These are phyloP conservation scores for Procambarus virginalis DNA, from an alignment of 1,140 invertebrate genomes.

Conservation along the genomic window DNA sequence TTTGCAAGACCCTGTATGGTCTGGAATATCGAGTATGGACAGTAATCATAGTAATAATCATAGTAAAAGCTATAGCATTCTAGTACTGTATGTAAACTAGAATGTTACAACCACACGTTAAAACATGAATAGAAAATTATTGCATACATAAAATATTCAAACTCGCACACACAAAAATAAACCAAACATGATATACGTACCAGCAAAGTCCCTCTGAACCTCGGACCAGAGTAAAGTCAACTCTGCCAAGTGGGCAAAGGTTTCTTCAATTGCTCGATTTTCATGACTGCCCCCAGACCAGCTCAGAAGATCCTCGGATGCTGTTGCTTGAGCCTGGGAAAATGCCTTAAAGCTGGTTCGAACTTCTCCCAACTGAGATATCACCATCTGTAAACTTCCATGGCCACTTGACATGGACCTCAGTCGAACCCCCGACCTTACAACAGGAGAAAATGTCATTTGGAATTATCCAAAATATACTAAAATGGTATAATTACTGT, in stretches of 20 bases:
- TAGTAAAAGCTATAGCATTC: too few species aligned
- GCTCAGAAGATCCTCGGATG: slow-evolving; percentile 77
- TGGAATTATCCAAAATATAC: neutral
- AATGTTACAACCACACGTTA: too few species aligned
- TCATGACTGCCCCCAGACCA: slow-evolving; percentile 76
- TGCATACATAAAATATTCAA: neutral
- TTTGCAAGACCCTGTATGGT: too few species aligned
- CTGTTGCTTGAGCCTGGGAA: slow-evolving; percentile 75
- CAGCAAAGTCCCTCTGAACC: slow-evolving; percentile 77
- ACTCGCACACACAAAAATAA: neutral
- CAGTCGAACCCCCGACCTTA: slow-evolving; percentile 77
- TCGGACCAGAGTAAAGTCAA: slow-evolving; percentile 76
- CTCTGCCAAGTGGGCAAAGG: slow-evolving; percentile 76
- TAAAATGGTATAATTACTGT: neutral
- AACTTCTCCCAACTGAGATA: slow-evolving; percentile 77
- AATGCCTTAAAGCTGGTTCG: slow-evolving; percentile 75
- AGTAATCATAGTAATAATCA: too few species aligned
- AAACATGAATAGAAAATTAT: too few species aligned
- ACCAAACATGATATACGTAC: slow-evolving; percentile 65
- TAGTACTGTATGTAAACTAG: too few species aligned
- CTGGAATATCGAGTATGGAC: too few species aligned
- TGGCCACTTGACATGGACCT: slow-evolving; percentile 76
- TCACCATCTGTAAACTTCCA: slow-evolving; percentile 76
- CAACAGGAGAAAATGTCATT: neutral
- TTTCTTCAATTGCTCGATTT: slow-evolving; percentile 77